Evolutionary conservation across 2,113 vertebrate species (phyloP), one percentile per base, ranked within the genome.

Genomic region (Phasianus colchicus): DNA sequence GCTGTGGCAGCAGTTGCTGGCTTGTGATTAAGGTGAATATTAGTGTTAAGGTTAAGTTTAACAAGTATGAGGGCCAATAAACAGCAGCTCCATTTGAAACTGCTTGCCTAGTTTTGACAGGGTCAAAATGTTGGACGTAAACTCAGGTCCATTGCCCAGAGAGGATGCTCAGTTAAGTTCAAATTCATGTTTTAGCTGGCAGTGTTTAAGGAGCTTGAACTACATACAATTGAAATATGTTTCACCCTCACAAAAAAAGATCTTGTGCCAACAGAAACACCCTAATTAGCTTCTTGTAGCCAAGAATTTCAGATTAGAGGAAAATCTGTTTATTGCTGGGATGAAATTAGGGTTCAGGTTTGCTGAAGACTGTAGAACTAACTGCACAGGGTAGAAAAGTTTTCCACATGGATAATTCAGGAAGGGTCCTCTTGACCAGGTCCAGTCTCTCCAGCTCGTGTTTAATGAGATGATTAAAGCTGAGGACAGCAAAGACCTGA

Each of bases 101-200:
- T 77, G 7, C 21, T 91, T 88, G 45, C 45, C 54, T 83, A 34
- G 36, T 66, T 92, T 76, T 66, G 81, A 45, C 45, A 40, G 6
- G 66, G 32, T 78, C 52, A 84, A 70, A 92, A 75, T 47, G 21
- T 30, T 85, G 45, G 71, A 70, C 0, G 40, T 66, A 47, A 43
- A 77, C 70, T 66, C 13, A 47, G 40, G 52, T 85, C 36, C 42
- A 48, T 61, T 89, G 10, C 45, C 64, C 45, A 80, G 78, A 83
- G 18, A 90, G 36, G 69, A 88, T 88, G 58, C 66, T 83, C 24
- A 17, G 63, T 47, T 63, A 76, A 10, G 25, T 73, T 92, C 36
- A 83, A 58, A 86, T 91, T 11, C 83, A 50, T 93, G 70, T 88
- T 96, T 95, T 83, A 83, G 75, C 67, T 94, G 93, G 82, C 8